Percentiles rank a stretch among this genome's conserved stretches.
These are phyloP conservation scores for Elephas maximus DNA, from an alignment of 2,113 vertebrate genomes.

Conservation along the genomic window DNA sequence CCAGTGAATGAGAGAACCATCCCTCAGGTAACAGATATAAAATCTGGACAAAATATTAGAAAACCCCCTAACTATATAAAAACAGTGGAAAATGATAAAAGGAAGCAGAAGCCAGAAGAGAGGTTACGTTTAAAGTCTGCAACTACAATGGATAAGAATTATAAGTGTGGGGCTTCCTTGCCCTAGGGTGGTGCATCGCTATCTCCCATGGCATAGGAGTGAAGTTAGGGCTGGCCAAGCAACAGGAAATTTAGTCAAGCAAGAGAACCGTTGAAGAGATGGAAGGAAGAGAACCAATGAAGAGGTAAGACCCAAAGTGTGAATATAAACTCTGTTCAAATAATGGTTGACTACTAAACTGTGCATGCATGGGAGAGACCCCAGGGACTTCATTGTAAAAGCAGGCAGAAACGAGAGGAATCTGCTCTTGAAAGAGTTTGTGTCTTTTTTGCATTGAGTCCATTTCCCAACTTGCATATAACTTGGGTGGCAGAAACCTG, in stretches of 20 bases:
- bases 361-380: too few species aligned
- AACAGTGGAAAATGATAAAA: slow-evolving; percentile 30
- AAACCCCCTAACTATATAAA: neutral
- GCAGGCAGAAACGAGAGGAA: neutral
- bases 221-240: neutral
- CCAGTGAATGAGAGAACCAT: neutral
- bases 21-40: neutral
- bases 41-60: slow-evolving; percentile 36
- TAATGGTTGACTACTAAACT: too few species aligned
- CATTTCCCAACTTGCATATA: neutral
- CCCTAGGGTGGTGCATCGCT: neutral
- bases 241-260: neutral
- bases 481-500: neutral
- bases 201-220: too few species aligned
- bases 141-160: neutral
- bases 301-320: neutral
- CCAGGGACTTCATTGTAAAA: neutral
- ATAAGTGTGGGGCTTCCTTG: neutral
- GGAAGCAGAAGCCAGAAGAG: neutral
- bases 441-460: neutral
- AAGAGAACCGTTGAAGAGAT: too few species aligned
- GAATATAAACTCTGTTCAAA: neutral
- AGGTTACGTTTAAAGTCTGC: neutral
- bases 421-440: neutral
- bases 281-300: neutral